These are phyloP conservation scores for Yoshiicerus persimilis DNA, from an alignment of 1,140 invertebrate species.

Conservation along the genomic window DNA sequence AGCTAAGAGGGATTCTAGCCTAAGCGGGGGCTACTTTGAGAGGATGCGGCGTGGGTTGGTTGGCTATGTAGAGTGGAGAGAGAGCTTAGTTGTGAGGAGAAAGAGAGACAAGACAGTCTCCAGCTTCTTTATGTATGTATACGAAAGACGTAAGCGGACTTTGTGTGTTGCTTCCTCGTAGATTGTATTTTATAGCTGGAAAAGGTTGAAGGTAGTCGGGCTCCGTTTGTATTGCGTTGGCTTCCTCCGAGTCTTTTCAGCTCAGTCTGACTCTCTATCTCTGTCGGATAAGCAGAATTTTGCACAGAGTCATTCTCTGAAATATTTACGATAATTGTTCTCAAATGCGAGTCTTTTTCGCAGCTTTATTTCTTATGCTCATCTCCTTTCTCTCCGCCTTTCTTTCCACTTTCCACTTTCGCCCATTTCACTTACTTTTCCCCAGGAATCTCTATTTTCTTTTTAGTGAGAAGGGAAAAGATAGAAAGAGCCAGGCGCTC, in stretches of 20 bases:
- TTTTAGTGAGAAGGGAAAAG: neutral
- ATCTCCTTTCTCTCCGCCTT: constrained; percentile 14
- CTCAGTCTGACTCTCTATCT: neutral
- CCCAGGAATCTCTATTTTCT: neutral
- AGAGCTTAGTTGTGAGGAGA: neutral
- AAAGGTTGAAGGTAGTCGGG: neutral
- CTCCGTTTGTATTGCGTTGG: neutral
- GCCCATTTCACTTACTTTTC: neutral
- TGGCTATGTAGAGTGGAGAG: neutral
- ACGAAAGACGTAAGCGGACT: neutral
- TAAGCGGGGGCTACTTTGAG: no score
- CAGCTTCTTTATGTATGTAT: constrained; percentile 9
- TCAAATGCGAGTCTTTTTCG: constrained; percentile 37
- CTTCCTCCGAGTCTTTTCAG: neutral
- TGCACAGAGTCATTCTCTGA: constrained; percentile 31
- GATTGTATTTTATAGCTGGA: constrained; percentile 1
- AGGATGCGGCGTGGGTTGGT: neutral
- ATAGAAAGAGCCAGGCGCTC: neutral
- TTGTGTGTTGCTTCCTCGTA: neutral
- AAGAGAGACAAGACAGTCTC: neutral
- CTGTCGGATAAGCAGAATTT: constrained; percentile 34
- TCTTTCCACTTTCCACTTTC: constrained; percentile 23
- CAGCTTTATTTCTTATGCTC: neutral
- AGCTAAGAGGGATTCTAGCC: no score
- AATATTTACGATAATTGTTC: constrained; percentile 50